Conservation (phyloP, 1,140 invertebrate genomes). For the Drosophila simulans region DNA sequence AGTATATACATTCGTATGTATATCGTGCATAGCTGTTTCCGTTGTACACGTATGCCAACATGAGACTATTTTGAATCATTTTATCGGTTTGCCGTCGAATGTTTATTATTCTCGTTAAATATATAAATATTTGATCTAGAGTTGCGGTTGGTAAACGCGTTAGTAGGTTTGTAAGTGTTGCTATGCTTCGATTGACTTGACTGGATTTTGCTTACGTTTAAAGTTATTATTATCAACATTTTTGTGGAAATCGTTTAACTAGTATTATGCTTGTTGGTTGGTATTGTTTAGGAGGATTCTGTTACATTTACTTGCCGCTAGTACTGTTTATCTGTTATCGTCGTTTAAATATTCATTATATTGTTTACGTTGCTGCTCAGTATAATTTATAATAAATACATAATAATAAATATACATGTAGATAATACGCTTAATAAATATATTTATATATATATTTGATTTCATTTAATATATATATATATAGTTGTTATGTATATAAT, state of each 20-base stretch:
- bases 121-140: slow-evolving; percentile 64
- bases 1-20: slow-evolving; percentile 44
- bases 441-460: slow-evolving; percentile 63
- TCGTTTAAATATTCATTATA: slow-evolving; percentile 43
- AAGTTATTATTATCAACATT: slow-evolving; percentile 74
- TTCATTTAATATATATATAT: slow-evolving; percentile 54
- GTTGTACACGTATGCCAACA: slow-evolving; percentile 50
- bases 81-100: slow-evolving; percentile 34
- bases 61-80: slow-evolving; percentile 57
- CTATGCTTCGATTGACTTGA: slow-evolving; percentile 79
- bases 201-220: slow-evolving; percentile 74
- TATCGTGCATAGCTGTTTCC: slow-evolving; percentile 41
- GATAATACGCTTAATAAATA: slow-evolving; percentile 83
- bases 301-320: slow-evolving; percentile 69
- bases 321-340: slow-evolving; percentile 39
- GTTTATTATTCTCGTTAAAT: slow-evolving; percentile 36
- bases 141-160: slow-evolving; percentile 70
- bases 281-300: slow-evolving; percentile 74
- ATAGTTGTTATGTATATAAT: slow-evolving; percentile 80
- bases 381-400: slow-evolving; percentile 83
- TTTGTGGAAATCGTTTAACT: slow-evolving; percentile 71
- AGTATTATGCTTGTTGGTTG: slow-evolving; percentile 64
- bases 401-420: slow-evolving; percentile 84
- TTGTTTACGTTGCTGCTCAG: slow-evolving; percentile 65
- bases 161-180: slow-evolving; percentile 61